Percentiles rank a stretch among this genome's conserved stretches.
These are phyloP conservation scores for Conus canariensis DNA, from an alignment of 2,888 invertebrate species.

Conservation along the genomic window DNA sequence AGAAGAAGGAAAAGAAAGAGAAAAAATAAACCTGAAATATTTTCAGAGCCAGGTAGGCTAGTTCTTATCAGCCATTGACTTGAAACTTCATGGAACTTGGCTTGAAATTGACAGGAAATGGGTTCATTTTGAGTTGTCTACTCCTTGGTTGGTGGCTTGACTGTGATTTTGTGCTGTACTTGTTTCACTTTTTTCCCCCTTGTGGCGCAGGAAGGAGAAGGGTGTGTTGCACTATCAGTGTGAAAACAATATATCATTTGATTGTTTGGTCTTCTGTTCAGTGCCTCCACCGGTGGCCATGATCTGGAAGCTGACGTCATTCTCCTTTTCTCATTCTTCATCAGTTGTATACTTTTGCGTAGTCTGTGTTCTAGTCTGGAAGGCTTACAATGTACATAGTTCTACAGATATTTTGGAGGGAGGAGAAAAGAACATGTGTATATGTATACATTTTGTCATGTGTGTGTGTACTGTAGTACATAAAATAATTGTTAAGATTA, in stretches of 20 bases:
- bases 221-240: neutral
- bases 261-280: neutral
- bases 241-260: neutral
- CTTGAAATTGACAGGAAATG: neutral
- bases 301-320: neutral
- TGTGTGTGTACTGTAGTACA: too few species aligned
- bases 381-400: conserved; percentile 16
- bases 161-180: conserved; percentile 28
- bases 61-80: too few species aligned
- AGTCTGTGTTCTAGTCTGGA: conserved; percentile 20
- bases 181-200: neutral
- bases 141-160: neutral
- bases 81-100: neutral
- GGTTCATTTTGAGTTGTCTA: neutral
- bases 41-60: too few species aligned
- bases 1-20: too few species aligned
- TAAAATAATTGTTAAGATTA: too few species aligned
- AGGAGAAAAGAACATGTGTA: neutral
- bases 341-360: neutral
- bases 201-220: too few species aligned
- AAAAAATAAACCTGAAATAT: too few species aligned
- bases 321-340: neutral
- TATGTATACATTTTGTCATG: neutral
- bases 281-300: neutral
- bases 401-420: neutral